Base-by-base conservation (phyloP, 2,888 invertebrate genomes). In the Sarcophaga carnaria region DNA sequence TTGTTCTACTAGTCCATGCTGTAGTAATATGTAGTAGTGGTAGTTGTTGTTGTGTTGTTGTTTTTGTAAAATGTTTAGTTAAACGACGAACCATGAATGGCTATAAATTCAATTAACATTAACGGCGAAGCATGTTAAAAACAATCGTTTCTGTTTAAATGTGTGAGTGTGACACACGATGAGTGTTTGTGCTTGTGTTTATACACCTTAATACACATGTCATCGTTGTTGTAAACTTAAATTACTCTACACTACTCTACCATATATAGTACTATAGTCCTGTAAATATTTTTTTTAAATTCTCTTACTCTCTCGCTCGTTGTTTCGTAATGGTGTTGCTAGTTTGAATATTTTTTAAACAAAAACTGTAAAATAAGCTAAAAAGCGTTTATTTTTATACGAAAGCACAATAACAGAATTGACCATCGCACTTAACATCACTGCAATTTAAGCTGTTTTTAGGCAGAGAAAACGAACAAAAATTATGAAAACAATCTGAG, bases 21-120 rank as follows among this genome's bases (percentile, higher is more conserved):
- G 20, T 62, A 22, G 22, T 60, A 20, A 63, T 60, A 14, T 27
- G 25, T 80, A 17, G 47, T 17, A 71, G 20, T 49, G 45, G 27
- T 17, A n/a, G 66, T 17, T 66, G 1, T 22, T 64, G 20, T 10
- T 69, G 49, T 64, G 20, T 10, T 69, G 49, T 37, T 75, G 47
- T 74, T 72, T 63, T 49, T 79, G 47, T 64, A 75, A 64, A 83
- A 83, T 83, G 80, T 76, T 37, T 81, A 70, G 74, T 60, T 70
- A 59, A 79, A 37, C 37, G 37, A 37, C 37, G 37, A 2, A 75
- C 64, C 59, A 77, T 67, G 59, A 37, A 80, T 81, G 84, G 76
- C 76, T 82, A 87, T 87, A 87, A 87, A 87, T 87, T 84, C 87
- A 87, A 87, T 87, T 87, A 84, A 87, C 87, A 84, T 82, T 87